These are phyloP conservation scores for Noctua comes DNA, from an alignment of 2,888 invertebrate genomes.

Conservation along the genomic window DNA sequence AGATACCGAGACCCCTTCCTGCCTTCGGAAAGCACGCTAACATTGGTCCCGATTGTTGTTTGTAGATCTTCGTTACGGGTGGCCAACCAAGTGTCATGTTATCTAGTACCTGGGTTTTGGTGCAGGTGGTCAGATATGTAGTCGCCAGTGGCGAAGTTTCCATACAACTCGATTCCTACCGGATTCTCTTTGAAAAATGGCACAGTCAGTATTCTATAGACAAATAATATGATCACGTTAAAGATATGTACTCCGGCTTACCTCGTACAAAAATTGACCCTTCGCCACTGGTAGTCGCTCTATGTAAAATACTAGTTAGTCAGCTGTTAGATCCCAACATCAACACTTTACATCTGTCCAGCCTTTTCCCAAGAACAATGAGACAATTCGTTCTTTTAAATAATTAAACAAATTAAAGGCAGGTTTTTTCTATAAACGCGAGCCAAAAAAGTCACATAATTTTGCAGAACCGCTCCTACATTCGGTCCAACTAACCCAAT, in stretches of 20 bases:
- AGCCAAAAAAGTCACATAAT: not conserved
- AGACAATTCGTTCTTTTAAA: not conserved
- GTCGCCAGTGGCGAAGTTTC: too few relatives aligned
- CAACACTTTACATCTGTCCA: not conserved
- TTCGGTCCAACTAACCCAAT: slow-evolving; percentile 15
- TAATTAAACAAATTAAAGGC: not conserved
- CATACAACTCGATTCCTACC: too few relatives aligned
- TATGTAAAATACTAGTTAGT: too few relatives aligned
- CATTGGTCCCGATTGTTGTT: not conserved
- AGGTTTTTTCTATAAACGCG: not conserved
- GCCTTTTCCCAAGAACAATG: too few relatives aligned
- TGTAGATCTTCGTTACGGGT: not conserved
- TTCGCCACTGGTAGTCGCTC: too few relatives aligned
- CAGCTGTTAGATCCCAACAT: not conserved
- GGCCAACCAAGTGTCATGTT: not conserved
- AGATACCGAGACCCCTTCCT: not conserved
- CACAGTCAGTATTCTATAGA: too few relatives aligned
- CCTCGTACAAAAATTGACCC: too few relatives aligned
- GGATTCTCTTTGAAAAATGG: too few relatives aligned
- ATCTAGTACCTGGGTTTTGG: not conserved
- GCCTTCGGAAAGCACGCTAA: not conserved
- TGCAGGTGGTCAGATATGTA: not conserved
- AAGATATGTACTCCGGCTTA: too few relatives aligned
- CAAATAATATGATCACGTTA: too few relatives aligned
- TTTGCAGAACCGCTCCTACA: slow-evolving; percentile 29